Conservation (phyloP, 2,888 invertebrate species). For the Phanerotoma sp. region DNA sequence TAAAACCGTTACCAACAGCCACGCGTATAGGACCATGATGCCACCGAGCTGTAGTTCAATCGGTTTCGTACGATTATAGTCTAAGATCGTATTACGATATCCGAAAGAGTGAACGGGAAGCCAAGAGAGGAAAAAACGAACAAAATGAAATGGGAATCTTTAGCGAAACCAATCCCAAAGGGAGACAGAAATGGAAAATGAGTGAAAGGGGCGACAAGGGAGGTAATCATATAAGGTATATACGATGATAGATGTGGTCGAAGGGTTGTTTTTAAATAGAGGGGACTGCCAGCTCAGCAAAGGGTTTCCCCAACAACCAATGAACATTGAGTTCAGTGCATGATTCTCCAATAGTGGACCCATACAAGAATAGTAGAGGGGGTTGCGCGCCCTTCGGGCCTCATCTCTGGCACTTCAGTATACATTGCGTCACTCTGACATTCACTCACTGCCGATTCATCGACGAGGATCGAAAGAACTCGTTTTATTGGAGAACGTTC, state of each 20-base stretch:
- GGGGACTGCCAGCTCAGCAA: slow-evolving; percentile 23
- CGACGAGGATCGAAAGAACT: slow-evolving; percentile 38
- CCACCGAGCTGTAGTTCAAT: slow-evolving; percentile 40
- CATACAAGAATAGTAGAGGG: slow-evolving; percentile 39
- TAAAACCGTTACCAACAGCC: slow-evolving; percentile 42
- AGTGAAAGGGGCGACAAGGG: slow-evolving; percentile 50
- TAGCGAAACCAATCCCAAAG: slow-evolving; percentile 22
- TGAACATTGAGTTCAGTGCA: slow-evolving; percentile 3
- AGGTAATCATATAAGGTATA: slow-evolving; percentile 48
- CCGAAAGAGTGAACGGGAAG: slow-evolving; percentile 25
- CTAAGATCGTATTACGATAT: slow-evolving; percentile 29
- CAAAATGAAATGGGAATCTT: slow-evolving; percentile 3
- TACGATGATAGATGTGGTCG: slow-evolving; percentile 52
- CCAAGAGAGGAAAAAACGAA: slow-evolving; percentile 4
- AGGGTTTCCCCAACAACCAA: slow-evolving; percentile 16
- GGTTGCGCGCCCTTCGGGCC: slow-evolving; percentile 50
- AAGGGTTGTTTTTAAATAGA: slow-evolving; percentile 48
- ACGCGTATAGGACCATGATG: background rate
- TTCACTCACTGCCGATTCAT: slow-evolving; percentile 50
- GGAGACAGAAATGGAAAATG: slow-evolving; percentile 27
- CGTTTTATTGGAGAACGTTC: slow-evolving; percentile 30
- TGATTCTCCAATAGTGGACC: slow-evolving; percentile 17
- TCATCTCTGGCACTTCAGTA: slow-evolving; percentile 28
- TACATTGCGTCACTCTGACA: slow-evolving; percentile 55
- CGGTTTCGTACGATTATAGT: slow-evolving; percentile 46